Conservation (phyloP, 2,888 invertebrate species). For the Lepidochrysops patricia region DNA sequence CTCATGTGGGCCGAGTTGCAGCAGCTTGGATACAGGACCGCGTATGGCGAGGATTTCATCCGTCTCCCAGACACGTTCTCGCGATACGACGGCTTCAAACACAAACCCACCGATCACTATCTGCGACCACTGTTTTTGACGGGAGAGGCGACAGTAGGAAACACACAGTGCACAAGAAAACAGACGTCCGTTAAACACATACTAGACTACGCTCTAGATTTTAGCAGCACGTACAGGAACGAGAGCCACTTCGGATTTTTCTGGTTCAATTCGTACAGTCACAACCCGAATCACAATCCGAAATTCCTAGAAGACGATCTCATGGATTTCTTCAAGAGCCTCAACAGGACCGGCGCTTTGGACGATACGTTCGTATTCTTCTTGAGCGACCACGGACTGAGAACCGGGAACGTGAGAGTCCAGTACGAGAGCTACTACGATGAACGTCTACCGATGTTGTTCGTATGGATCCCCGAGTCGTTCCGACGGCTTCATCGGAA, state of each 20-base stretch:
- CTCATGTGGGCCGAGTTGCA: slow-evolving; percentile 85
- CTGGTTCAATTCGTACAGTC: slow-evolving; percentile 84
- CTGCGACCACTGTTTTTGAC: slow-evolving; percentile 82
- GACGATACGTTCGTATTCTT: slow-evolving; percentile 80
- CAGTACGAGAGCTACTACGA: slow-evolving; percentile 84
- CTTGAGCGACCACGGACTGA: slow-evolving; percentile 84
- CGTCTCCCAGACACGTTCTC: slow-evolving; percentile 78
- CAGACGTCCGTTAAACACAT: slow-evolving; percentile 77
- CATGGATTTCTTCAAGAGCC: slow-evolving; percentile 63
- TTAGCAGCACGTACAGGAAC: slow-evolving; percentile 73
- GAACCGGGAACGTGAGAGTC: slow-evolving; percentile 79
- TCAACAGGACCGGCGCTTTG: slow-evolving; percentile 68
- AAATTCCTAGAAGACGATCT: slow-evolving; percentile 77
- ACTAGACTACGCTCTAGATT: slow-evolving; percentile 78
- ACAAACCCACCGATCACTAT: slow-evolving; percentile 87
- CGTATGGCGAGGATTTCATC: slow-evolving; percentile 84
- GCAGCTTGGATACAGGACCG: slow-evolving; percentile 80
- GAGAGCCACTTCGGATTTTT: slow-evolving; percentile 81
- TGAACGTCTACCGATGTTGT: slow-evolving; percentile 83
- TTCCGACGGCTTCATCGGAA: slow-evolving; percentile 70
- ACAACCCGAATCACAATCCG: slow-evolving; percentile 78
- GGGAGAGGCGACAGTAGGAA: slow-evolving; percentile 63
- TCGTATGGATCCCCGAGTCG: slow-evolving; percentile 78
- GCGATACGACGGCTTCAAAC: slow-evolving; percentile 74
- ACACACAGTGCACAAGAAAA: slow-evolving; percentile 52